These are phyloP conservation scores for Sternotherus odoratus DNA, from an alignment of 2,797 vertebrate species.

Conservation along the genomic window DNA sequence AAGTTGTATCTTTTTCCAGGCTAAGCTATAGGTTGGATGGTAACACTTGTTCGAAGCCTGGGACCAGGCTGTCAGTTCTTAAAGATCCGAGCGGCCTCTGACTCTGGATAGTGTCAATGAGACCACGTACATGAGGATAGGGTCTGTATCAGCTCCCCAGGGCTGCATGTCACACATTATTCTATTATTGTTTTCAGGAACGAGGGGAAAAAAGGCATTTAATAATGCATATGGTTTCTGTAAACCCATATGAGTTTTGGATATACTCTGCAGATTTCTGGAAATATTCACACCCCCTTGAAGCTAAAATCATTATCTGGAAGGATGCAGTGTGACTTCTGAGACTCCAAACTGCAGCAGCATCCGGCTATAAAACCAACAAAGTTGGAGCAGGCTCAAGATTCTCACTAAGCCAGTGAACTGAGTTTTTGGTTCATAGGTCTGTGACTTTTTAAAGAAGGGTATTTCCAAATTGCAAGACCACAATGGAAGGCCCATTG, in stretches of 20 bases:
- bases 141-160: background rate
- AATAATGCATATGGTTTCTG: background rate
- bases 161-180: background rate
- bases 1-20: background rate
- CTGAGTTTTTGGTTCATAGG: background rate
- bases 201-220: background rate
- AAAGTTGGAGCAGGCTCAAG: background rate
- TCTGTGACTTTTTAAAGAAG: background rate
- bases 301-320: background rate
- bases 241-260: background rate
- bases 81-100: background rate
- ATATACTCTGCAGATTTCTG: background rate
- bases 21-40: background rate
- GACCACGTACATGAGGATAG: background rate
- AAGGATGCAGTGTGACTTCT: background rate
- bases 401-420: background rate
- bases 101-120: background rate
- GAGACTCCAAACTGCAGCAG: background rate
- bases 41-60: background rate
- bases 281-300: background rate
- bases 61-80: background rate
- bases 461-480: background rate
- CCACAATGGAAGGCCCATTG: background rate
- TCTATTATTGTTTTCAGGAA: background rate
- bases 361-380: background rate